Base-by-base conservation (phyloP, 2,113 vertebrate genomes). In the Amphiprion ocellaris region DNA sequence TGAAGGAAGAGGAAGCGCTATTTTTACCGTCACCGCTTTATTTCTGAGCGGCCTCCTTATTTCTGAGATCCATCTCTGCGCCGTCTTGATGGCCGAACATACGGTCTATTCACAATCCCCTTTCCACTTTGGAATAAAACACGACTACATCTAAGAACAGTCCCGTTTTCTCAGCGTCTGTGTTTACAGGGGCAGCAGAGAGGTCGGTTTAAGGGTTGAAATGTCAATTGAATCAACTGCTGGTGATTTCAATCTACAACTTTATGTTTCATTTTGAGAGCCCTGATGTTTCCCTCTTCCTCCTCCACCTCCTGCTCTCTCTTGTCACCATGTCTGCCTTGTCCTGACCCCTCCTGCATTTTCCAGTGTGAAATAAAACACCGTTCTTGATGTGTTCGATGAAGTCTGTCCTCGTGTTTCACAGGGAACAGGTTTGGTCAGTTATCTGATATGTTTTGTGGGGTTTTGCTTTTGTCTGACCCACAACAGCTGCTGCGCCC, bases 361-460 rank as follows among this genome's bases (percentile, higher is more conserved):
- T 91, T 88, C 75, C 89, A 80, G 78, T 39, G 30, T 90, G 80
- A 91, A 93, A 93, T 93, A 92, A 94, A 93, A 90, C 53, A 67
- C 80, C 49, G 47, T 89, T 81, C 79, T 90, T 84, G 65, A 90
- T 85, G 74, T 69, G 78, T 83, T 67, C 0, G 17, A 0, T 63
- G 58, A 21, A 67, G 62, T 89, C 73, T 50, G 73, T 62, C 71
- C 6, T 82, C 30, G 0, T 17, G 70, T 87, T 84, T 89, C 79
- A 73, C 7, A 59, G 67, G 16, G 10, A 89, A 88, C 85, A 8
- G 83, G 84, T 89, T 73, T 11, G 24, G 44, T 68, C 12, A 28
- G 89, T 74, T 41, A 91, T 60, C 60, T 41, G 79, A 88, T 91
- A 61, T 23, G 53, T 77, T 85, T 74, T 44, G 53, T 46, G 60